Evolutionary conservation across 1,140 invertebrate species (phyloP), one percentile per base, ranked within the genome.

Genomic region (Oryzaephilus surinamensis): DNA sequence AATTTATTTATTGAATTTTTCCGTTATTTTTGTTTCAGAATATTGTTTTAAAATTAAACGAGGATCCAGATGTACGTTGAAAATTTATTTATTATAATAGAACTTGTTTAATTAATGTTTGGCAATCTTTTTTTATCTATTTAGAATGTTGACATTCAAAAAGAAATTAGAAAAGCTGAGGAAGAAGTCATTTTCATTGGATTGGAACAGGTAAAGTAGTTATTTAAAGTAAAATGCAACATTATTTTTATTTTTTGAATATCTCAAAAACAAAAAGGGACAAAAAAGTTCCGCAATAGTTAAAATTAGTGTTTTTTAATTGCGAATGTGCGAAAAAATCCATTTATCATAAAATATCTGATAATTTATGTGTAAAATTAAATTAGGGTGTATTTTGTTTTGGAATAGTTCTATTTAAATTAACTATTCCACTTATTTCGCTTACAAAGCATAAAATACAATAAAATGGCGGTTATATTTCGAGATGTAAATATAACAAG

Each of bases 51-150:
- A 73, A 70, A 45, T 52, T 72, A 38, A 70, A 73, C 47, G 66
- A 73, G 49, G 70, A 74, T 43, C 70, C 73, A 52, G 69, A 67
- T 45, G 74, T 76, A 66, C 69, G 72, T 68, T 42, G 29, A 32
- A 23, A 37, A 20, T 33, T 11, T 20, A 16, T 35, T 35, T 18
- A 34, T 35, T 41, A 29, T 24, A 6, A 6, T 6, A 6, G 20
- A 21, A 31, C 24, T 34, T 39, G 29, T 31, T 44, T 40, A 27
- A 40, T 33, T 28, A 24, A 30, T 35, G 30, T 24, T 23, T 16
- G n/a, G n/a, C n/a, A n/a, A n/a, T n/a, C n/a, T n/a, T n/a, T 20
- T 15, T 32, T 16, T 38, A 33, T 45, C 23, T 45, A 33, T 32
- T 19, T 14, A 54, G 50, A 48, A 56, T 40, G 32, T 50, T 41